Evolutionary conservation across 2,888 invertebrate genomes (phyloP), one percentile per base, ranked within the genome.

Genomic region (Criorhina ranunculi): DNA sequence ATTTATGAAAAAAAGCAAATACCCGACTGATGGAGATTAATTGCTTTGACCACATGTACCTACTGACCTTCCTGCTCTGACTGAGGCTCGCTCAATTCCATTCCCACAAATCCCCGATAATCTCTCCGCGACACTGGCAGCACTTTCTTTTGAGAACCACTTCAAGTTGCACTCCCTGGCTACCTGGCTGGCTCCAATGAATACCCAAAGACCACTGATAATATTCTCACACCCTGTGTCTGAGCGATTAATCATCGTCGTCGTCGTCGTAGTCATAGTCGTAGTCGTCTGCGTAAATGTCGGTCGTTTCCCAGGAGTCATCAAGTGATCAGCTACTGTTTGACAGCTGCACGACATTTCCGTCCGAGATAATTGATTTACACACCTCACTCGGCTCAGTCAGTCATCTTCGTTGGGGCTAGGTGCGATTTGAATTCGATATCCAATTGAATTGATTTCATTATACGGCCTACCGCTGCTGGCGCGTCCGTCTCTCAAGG

Each of bases 281-380:
- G 53, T 57, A 29, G 37, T 66, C 19, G 12, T 24, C 1, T 24
- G 24, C 24, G 2, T 24, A 24, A 4, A 24, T 24, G 24, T 46
- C 53, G 17, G 11, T 29, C 33, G 44, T 67, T 83, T 83, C 73
- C 62, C 83, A 83, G 57, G 78, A 83, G 83, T 69, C 73, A 69
- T 85, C 80, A 80, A 85, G 60, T 70, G 85, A 85, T 75, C 80
- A 70, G 85, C 85, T 85, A 80, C 85, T 76, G 85, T 85, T 85
- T 80, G 80, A 85, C 85, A 76, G 80, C 75, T 79, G 80, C 70
- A 70, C 80, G 79, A 80, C 80, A 69, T 80, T 85, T 85, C 60
- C 75, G 85, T 80, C 80, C 59, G 80, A 80, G 70, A 80, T 85
- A 85, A 80, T 85, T 70, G 85, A 85, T 85, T 80, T 76, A 85